These are phyloP conservation scores for Pogoniulus pusillus DNA, from an alignment of 2,797 vertebrate species.

Conservation along the genomic window DNA sequence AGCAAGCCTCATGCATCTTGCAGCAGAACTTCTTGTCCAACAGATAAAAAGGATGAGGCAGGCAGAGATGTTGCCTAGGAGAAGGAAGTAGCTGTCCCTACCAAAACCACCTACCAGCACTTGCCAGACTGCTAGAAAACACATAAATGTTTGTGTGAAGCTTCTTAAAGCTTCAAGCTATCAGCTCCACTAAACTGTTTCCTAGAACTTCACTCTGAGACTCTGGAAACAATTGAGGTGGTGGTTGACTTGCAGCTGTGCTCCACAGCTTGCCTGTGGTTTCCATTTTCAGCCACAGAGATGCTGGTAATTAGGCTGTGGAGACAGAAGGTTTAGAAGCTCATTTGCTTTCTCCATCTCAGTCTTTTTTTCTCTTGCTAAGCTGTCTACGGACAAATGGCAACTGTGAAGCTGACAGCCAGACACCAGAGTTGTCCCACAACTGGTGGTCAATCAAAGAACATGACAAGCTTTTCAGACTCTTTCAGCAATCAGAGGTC, in stretches of 20 bases:
- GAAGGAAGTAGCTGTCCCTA: not conserved
- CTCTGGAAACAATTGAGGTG: not conserved
- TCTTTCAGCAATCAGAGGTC: not conserved
- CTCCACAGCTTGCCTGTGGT: not conserved
- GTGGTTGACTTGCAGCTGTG: not conserved
- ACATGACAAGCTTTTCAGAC: not conserved
- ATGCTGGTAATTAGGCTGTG: not conserved
- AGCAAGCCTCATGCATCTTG: not conserved
- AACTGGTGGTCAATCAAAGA: not conserved
- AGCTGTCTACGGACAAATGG: not conserved
- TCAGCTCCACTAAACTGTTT: not conserved
- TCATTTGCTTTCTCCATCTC: not conserved
- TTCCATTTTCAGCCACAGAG: not conserved
- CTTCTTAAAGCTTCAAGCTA: not conserved
- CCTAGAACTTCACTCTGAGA: not conserved
- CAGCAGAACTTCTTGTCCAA: not conserved
- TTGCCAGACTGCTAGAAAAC: not conserved
- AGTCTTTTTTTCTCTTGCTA: not conserved
- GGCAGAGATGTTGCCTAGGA: accelerated
- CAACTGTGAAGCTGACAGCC: not conserved
- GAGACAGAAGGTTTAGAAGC: not conserved
- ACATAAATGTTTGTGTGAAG: not conserved
- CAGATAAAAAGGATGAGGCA: not conserved
- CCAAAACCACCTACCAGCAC: not conserved
- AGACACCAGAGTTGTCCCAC: not conserved